Evolutionary conservation across 1,140 invertebrate genomes (phyloP).

Genomic region (Formica selysi): DNA sequence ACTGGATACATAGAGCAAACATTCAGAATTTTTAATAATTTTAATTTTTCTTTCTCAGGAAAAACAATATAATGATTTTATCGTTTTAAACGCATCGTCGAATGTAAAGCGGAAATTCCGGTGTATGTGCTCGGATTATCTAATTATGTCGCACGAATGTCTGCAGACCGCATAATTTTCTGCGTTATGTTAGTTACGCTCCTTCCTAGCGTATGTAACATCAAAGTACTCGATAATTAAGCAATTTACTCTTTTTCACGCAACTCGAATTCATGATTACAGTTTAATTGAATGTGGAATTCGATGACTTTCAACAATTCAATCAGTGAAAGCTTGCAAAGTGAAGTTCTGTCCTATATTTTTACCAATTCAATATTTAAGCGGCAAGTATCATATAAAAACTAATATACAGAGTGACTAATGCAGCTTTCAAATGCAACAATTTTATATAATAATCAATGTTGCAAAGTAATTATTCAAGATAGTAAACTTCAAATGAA

Average conservation of each 20-base stretch:
- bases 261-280: neutral
- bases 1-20: neutral
- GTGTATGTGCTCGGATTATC: neutral
- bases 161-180: conserved; percentile 35
- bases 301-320: neutral
- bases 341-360: neutral
- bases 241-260: conserved; percentile 6
- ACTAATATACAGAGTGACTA: too few relatives aligned
- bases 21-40: neutral
- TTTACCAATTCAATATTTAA: neutral
- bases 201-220: conserved; percentile 9
- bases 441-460: neutral
- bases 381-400: neutral
- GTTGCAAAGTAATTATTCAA: neutral
- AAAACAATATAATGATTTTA: neutral
- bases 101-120: neutral
- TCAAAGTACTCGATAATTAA: conserved; percentile 15
- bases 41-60: neutral
- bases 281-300: conserved; percentile 1
- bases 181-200: conserved; percentile 19
- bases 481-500: neutral
- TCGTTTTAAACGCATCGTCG: neutral
- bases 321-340: neutral
- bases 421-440: neutral
- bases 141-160: conserved; percentile 30